Percentiles rank a stretch among this genome's conserved stretches.
These are phyloP conservation scores for Atta cephalotes DNA, from an alignment of 1,140 invertebrate genomes.

Conservation along the genomic window DNA sequence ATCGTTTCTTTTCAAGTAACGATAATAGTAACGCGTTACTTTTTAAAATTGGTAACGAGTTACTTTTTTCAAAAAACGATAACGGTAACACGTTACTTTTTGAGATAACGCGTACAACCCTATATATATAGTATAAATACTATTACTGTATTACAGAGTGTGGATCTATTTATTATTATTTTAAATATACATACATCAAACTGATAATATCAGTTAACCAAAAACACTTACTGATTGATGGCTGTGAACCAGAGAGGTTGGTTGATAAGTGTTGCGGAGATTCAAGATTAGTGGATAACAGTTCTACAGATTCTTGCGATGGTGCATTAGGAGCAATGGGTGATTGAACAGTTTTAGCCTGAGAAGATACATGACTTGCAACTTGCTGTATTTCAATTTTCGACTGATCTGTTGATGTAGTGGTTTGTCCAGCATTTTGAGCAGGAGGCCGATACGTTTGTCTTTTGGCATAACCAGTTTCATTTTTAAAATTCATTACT, in stretches of 20 bases:
- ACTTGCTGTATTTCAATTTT: slow-evolving; percentile 71
- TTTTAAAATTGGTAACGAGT: too few relatives aligned
- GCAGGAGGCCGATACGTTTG: slow-evolving; percentile 74
- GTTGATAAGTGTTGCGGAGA: slow-evolving; percentile 48
- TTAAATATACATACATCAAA: not conserved
- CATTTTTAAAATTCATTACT: slow-evolving; percentile 95
- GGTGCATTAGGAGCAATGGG: slow-evolving; percentile 24
- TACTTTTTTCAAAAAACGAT: too few relatives aligned
- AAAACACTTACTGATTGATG: slow-evolving; percentile 70
- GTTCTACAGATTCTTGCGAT: slow-evolving; percentile 69
- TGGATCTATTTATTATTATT: not conserved
- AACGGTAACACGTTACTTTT: too few relatives aligned
- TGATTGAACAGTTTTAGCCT: slow-evolving; percentile 60
- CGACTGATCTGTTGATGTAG: slow-evolving; percentile 59
- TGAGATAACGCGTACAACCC: too few relatives aligned
- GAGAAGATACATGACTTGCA: slow-evolving; percentile 45
- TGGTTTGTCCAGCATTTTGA: slow-evolving; percentile 69
- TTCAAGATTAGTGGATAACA: slow-evolving; percentile 61
- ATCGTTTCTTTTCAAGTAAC: too few relatives aligned
- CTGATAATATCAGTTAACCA: slow-evolving; percentile 7
- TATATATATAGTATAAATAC: not conserved
- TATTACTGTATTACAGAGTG: not conserved
- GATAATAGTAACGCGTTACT: too few relatives aligned
- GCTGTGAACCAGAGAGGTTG: slow-evolving; percentile 47
- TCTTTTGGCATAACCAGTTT: slow-evolving; percentile 92